phyloP scores from a whole-genome alignment of 1,140 invertebrate species.

The Hesperophylax magnus region DNA sequence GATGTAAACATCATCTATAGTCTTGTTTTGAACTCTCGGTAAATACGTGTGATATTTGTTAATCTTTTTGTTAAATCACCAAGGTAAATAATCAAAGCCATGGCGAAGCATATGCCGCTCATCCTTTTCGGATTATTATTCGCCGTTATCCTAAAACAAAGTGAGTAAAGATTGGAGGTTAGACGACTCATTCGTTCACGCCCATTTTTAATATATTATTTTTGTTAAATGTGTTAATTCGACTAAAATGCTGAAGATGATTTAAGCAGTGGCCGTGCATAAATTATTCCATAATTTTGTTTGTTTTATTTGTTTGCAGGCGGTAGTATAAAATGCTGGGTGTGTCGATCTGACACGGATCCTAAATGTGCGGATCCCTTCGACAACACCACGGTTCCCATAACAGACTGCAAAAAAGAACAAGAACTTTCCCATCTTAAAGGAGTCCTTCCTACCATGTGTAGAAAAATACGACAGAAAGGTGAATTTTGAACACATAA shows the following conservation, averaged over 20 bases:
- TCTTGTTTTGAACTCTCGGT: conserved; percentile 24
- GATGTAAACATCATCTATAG: conserved; percentile 4
- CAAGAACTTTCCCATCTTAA: conserved; percentile 73
- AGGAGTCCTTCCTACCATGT: conserved; percentile 83
- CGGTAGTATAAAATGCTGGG: conserved; percentile 90
- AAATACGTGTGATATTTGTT: conserved; percentile 1
- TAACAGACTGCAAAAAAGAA: conserved; percentile 85
- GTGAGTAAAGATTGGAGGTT: conserved; percentile 37
- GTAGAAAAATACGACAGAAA: conserved; percentile 94
- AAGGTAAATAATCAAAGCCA: not conserved
- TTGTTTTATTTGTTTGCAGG: conserved; percentile 68
- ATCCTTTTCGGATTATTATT: conserved; percentile 32
- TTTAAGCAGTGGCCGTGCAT: not conserved
- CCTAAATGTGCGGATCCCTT: conserved; percentile 94
- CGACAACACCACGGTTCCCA: conserved; percentile 90
- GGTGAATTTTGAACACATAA: conserved; percentile 62
- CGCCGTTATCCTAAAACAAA: conserved; percentile 38
- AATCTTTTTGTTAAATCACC: not conserved
- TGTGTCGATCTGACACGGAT: conserved; percentile 89
- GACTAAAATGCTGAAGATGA: not conserved
- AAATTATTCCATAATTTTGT: conserved; percentile 5
- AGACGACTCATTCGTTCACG: conserved; percentile 30
- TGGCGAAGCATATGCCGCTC: conserved; percentile 25
- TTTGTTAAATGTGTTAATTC: not conserved
- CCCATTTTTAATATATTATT: conserved; percentile 39